Conservation (phyloP, 1,140 invertebrate species). For the Plodia interpunctella region DNA sequence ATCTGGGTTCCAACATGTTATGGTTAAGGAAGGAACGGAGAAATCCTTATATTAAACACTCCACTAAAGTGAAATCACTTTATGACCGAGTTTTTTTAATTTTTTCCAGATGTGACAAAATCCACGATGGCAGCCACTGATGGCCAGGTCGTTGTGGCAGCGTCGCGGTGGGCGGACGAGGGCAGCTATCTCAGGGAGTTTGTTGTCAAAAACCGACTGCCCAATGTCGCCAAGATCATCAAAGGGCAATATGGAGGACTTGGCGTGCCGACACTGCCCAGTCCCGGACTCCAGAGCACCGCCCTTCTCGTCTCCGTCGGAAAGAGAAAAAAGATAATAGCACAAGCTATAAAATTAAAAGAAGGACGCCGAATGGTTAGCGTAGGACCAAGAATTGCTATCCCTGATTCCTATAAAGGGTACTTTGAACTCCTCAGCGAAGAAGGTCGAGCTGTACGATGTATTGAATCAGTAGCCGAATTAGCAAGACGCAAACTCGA, state of each 20-base stretch:
- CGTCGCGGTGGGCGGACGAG: slow-evolving; percentile 90
- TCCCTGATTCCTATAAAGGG: slow-evolving; percentile 93
- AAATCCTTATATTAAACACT: no score
- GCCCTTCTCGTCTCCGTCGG: slow-evolving; percentile 90
- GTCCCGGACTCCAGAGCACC: slow-evolving; percentile 89
- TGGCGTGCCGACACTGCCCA: slow-evolving; percentile 90
- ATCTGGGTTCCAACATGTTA: no score
- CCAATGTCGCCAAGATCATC: slow-evolving; percentile 92
- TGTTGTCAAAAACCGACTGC: slow-evolving; percentile 86
- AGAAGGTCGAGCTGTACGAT: slow-evolving; percentile 91
- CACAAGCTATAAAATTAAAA: slow-evolving; percentile 94
- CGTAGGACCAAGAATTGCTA: slow-evolving; percentile 89
- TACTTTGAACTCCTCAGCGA: slow-evolving; percentile 96
- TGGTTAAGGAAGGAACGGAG: no score
- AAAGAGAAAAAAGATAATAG: slow-evolving; percentile 89
- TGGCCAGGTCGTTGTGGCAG: slow-evolving; percentile 89
- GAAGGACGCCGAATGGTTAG: slow-evolving; percentile 87
- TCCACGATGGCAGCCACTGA: slow-evolving; percentile 87
- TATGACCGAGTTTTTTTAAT: no score
- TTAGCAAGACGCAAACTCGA: slow-evolving; percentile 86
- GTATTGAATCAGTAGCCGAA: slow-evolving; percentile 92
- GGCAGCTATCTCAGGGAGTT: slow-evolving; percentile 88
- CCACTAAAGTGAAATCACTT: no score
- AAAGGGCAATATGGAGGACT: slow-evolving; percentile 94
- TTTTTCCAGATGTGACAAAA: slow-evolving; percentile 65